phyloP scores from a whole-genome alignment of 2,888 invertebrate species.

The Melanostoma scalare region DNA sequence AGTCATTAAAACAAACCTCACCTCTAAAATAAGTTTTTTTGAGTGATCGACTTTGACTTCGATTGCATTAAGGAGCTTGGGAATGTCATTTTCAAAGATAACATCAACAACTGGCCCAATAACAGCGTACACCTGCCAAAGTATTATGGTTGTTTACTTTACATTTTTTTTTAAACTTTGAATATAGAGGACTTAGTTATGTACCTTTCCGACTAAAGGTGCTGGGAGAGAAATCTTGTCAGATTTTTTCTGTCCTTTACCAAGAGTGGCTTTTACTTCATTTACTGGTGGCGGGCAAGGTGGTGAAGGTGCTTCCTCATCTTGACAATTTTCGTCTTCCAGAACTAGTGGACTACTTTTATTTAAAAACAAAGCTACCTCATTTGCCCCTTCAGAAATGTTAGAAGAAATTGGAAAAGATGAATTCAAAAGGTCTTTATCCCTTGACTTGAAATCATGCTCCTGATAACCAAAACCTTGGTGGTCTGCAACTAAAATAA shows the following conservation, averaged over 20 bases:
- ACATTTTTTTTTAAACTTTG: background rate
- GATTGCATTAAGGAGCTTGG: slow-evolving; percentile 93
- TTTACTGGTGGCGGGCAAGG: no score
- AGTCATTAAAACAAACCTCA: slow-evolving; percentile 41
- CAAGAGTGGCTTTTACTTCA: no score
- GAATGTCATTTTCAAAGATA: slow-evolving; percentile 91
- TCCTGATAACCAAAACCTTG: no score
- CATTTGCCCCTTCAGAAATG: no score
- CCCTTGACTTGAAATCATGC: no score
- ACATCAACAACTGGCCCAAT: slow-evolving; percentile 97
- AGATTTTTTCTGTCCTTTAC: background rate
- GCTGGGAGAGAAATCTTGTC: background rate
- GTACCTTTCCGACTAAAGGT: slow-evolving; percentile 40
- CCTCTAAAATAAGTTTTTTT: slow-evolving; percentile 81
- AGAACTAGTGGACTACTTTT: no score
- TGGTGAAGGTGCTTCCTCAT: no score
- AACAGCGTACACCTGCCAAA: slow-evolving; percentile 86
- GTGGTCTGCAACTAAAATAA: no score
- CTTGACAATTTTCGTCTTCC: no score
- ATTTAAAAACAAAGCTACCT: no score
- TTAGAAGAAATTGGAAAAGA: no score
- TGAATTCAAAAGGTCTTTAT: no score
- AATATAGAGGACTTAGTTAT: background rate
- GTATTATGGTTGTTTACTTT: background rate
- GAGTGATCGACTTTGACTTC: slow-evolving; percentile 87